Evolutionary conservation across 2,797 vertebrate genomes (phyloP).

Genomic region (Pipistrellus pipistrellus): DNA sequence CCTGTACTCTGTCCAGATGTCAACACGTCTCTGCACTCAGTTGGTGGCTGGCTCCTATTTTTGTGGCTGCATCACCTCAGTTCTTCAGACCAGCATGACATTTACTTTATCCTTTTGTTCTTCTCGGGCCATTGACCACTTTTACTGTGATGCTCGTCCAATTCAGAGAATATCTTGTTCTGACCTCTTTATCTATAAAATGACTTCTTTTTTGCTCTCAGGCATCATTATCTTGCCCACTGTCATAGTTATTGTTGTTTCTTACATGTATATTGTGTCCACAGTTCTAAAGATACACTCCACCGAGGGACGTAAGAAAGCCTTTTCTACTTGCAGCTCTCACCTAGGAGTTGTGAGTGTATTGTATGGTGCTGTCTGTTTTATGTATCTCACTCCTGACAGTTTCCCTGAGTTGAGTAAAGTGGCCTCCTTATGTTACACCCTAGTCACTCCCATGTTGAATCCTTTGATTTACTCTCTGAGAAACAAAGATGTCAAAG

Average conservation of each 20-base stretch:
- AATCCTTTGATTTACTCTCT: slow-evolving; percentile 78
- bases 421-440: slow-evolving; percentile 71
- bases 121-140: slow-evolving; percentile 70
- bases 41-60: slow-evolving; percentile 75
- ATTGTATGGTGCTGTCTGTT: slow-evolving; percentile 65
- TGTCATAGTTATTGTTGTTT: slow-evolving; percentile 61
- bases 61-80: slow-evolving; percentile 68
- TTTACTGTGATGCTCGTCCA: slow-evolving; percentile 77
- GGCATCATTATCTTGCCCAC: slow-evolving; percentile 71
- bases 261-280: slow-evolving; percentile 73
- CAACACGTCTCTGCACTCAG: slow-evolving; percentile 58
- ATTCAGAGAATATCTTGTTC: slow-evolving; percentile 75
- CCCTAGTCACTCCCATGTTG: slow-evolving; percentile 76
- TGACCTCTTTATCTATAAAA: slow-evolving; percentile 41
- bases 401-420: slow-evolving; percentile 71
- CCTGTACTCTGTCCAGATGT: slow-evolving; percentile 78
- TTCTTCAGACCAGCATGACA: slow-evolving; percentile 73
- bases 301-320: slow-evolving; percentile 59
- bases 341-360: slow-evolving; percentile 68
- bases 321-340: slow-evolving; percentile 76
- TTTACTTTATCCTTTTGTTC: slow-evolving; percentile 75
- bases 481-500: slow-evolving; percentile 79
- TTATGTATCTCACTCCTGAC: slow-evolving; percentile 74
- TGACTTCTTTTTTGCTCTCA: slow-evolving; percentile 41
- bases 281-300: slow-evolving; percentile 70